Evolutionary conservation across 1,140 invertebrate species (phyloP), one percentile per base, ranked within the genome.

Genomic region (Formica exsecta): DNA sequence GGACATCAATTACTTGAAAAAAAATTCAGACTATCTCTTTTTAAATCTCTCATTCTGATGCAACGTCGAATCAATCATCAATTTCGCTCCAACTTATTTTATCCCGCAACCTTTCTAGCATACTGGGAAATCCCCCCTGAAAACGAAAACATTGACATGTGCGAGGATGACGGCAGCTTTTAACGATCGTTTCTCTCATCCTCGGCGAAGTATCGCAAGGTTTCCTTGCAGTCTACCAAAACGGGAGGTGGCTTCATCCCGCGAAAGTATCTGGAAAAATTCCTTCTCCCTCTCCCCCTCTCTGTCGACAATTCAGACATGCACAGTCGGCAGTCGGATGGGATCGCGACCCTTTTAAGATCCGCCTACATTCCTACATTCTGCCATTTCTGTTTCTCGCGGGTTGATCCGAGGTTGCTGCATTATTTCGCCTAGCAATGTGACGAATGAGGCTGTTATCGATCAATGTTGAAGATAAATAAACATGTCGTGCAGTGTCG

Each of bases 251-350:
- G 65, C 81, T 86, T 59, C 74, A 41, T 84, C 25, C 29, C 70
- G 68, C 75, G 64, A 86, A 79, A 79, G 48, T 77, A 70, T 79
- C 61, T 77, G 44, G 70, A 85, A 75, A 70, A 85, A 85, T 68
- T 85, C 86, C n/a, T 87, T 74, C 51, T 75, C 48, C n/a, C 76
- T 8, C 22, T 80, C 25, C 25, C 25, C 25, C 25, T 19, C 22
- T n/a, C 29, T 16, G 44, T 65, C 61, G 57, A 59, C 59, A 36
- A 84, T 73, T 83, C 65, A 85, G 59, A 51, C 41, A 22, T 48
- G 59, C 71, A 59, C 41, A 71, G 51, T 51, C 44, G 62, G 16
- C 64, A 80, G 76, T 65, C 73, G 62, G 36, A 77, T 76, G 22
- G 62, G 73, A 77, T 85, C 73, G 61, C 44, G 81, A 85, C 62